phyloP scores from a whole-genome alignment of 2,797 vertebrate species.

The Glyptemys insculpta region DNA sequence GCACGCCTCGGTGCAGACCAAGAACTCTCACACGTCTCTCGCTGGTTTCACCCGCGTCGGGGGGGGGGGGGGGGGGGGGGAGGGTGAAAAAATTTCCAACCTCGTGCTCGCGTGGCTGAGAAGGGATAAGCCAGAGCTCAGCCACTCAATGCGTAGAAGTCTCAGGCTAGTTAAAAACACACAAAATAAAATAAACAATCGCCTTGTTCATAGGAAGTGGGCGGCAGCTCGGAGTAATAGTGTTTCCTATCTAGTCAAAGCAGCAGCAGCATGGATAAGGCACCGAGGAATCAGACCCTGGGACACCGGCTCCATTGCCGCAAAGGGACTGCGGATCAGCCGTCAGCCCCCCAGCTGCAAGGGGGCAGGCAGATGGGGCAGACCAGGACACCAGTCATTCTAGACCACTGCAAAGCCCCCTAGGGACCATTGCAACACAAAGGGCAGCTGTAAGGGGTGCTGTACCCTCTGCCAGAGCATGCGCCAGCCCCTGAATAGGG shows the following conservation, averaged over 20 bases:
- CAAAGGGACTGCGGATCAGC: background rate
- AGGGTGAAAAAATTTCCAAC: background rate
- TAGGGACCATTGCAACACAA: background rate
- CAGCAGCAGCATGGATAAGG: background rate
- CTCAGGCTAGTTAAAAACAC: background rate
- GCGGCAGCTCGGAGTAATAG: background rate
- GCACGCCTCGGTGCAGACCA: background rate
- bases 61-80: background rate
- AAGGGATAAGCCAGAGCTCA: background rate
- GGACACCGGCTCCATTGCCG: background rate
- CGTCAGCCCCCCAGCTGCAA: background rate
- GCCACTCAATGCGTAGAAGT: background rate
- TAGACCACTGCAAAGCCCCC: background rate
- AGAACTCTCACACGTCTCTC: background rate
- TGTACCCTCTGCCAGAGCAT: background rate
- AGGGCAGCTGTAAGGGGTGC: background rate
- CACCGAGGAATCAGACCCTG: background rate
- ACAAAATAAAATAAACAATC: background rate
- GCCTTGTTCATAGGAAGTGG: background rate
- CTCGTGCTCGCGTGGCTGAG: background rate
- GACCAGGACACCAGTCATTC: background rate
- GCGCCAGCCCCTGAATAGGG: background rate
- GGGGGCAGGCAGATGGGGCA: background rate
- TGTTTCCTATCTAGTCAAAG: background rate
- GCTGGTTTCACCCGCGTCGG: rapidly evolving